Conservation (phyloP, 1,140 invertebrate genomes). For the Schlechtendalia chinensis region DNA sequence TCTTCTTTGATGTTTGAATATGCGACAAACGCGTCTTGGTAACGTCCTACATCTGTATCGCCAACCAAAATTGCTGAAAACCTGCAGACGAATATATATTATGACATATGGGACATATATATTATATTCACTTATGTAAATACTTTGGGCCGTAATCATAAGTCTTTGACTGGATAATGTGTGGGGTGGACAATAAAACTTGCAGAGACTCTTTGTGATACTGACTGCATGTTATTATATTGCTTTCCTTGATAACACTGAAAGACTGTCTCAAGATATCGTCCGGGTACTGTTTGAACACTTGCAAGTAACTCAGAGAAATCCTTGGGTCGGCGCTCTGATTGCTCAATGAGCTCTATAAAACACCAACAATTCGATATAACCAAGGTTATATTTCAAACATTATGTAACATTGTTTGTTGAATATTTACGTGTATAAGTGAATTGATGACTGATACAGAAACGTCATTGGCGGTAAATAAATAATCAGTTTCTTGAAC, state of each 20-base stretch:
- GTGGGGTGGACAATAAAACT: constrained; percentile 30
- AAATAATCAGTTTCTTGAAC: background rate
- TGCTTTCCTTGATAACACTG: background rate
- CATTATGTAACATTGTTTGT: too few species aligned
- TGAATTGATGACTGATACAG: background rate
- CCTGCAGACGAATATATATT: background rate
- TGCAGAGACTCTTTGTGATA: constrained; percentile 34
- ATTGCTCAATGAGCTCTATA: constrained; percentile 17
- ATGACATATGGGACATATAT: too few species aligned
- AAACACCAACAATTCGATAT: background rate
- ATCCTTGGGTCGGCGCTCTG: constrained; percentile 1
- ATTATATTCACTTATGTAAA: background rate
- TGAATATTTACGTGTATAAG: constrained; percentile 26
- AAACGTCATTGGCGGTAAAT: background rate
- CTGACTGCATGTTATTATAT: constrained; percentile 35
- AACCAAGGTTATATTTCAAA: too few species aligned
- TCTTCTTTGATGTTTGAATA: constrained; percentile 28
- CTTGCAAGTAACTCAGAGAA: constrained; percentile 14
- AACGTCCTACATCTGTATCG: background rate
- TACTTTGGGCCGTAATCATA: constrained; percentile 39
- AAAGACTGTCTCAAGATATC: constrained; percentile 13
- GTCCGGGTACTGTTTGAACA: constrained; percentile 29
- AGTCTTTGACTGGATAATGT: constrained; percentile 42
- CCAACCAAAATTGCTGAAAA: constrained; percentile 16
- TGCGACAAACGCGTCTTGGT: background rate